Conservation (phyloP, 2,113 vertebrate species). For the Ptychochromis oligacanthus region DNA sequence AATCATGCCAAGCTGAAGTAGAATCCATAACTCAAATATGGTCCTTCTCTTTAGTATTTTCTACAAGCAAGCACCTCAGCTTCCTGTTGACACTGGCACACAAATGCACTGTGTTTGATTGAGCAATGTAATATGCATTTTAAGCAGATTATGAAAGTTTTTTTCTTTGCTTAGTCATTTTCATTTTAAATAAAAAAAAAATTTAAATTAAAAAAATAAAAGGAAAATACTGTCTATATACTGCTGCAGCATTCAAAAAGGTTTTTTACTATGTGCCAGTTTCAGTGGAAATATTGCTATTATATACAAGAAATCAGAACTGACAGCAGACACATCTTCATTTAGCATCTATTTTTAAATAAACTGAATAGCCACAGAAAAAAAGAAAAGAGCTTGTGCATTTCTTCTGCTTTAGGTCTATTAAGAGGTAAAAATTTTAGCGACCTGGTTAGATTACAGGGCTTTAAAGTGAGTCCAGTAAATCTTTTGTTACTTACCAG, state of each 20-base stretch:
- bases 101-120: no score
- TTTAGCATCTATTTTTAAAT: no score
- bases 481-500: conserved; percentile 81
- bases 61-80: no score
- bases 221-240: background rate
- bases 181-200: no score
- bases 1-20: background rate
- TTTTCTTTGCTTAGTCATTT: no score
- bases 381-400: no score
- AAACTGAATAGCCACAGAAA: no score
- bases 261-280: background rate
- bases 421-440: background rate
- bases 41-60: no score
- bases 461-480: background rate
- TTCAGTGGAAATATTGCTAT: background rate
- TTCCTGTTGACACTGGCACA: no score
- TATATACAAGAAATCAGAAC: background rate
- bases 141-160: no score
- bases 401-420: background rate
- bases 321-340: background rate
- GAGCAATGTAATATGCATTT: no score
- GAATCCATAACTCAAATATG: background rate
- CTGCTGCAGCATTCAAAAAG: background rate
- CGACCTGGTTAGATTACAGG: background rate
- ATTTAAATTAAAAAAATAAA: no score